Base-by-base conservation (phyloP, 2,888 invertebrate genomes). In the Sericinus montela region DNA sequence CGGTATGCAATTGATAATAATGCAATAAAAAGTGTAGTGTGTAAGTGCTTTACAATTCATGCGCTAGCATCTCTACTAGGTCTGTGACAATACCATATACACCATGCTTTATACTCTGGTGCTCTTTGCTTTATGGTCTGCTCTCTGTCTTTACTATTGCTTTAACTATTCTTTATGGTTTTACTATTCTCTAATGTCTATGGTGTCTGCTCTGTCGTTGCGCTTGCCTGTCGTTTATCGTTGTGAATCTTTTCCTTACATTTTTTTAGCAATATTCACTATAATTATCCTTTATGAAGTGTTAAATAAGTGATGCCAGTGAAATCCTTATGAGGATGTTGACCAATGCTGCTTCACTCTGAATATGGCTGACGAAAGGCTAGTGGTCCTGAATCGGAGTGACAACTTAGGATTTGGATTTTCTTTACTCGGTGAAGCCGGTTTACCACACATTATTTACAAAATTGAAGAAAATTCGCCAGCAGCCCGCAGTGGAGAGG, bases 391-490 rank as follows among this genome's bases (percentile, higher is more conserved):
- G 88, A 94, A 93, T 89, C 93, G 95, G 80, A 94, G 93, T 92
- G 95, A 95, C 90, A 93, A 93, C 90, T 92, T 93, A 84, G 96
- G 97, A 78, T 95, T 96, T 80, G 97, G 97, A 72, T 97, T 97
- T 91, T 96, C 96, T 69, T 90, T 97, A 72, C 92, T 97, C 75
- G 96, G 96, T 63, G 95, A 95, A 87, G 95, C 95, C 76, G 96
- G 96, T 82, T 93, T 96, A 86, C 97, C 97, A 77, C 97, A 96
- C 80, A 95, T 97, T 81, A 96, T 97, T 84, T 97, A 96, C 90
- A 94, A 96, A 90, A 96, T 97, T 78, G 92, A 96, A 77, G 96
- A 96, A 85, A 95, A 97, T 89, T 97, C 97, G 68, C 97, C 97
- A 81, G 97, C 97, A 62, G 96, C 96, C 69, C 94, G 94, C 80